A percentile compares a stretch with the other conserved stretches of the same genome.
These are phyloP conservation scores for Lepus oiostolus DNA, from an alignment of 2,797 vertebrate genomes.

Conservation along the genomic window DNA sequence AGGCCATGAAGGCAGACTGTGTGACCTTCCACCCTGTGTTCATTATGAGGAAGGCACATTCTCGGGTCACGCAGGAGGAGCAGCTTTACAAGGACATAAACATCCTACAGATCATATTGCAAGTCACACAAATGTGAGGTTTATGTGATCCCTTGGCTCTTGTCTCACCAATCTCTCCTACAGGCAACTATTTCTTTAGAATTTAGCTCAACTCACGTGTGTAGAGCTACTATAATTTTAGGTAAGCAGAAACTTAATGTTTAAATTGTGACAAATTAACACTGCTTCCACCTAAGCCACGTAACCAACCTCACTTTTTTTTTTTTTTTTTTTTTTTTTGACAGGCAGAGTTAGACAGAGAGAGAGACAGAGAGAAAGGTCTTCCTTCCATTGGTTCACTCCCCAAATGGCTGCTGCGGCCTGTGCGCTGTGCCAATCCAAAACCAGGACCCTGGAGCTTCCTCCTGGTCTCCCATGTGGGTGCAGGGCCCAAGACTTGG, in stretches of 20 bases:
- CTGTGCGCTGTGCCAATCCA: too few relatives aligned
- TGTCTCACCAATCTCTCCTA: neutral
- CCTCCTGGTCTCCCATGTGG: too few relatives aligned
- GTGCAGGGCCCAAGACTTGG: too few relatives aligned
- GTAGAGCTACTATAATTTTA: neutral
- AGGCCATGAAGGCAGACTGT: too few relatives aligned
- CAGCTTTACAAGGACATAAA: neutral
- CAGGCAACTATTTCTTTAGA: neutral
- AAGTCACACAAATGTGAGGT: neutral
- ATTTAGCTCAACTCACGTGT: neutral
- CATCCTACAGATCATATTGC: neutral
- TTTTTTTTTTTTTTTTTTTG: too few relatives aligned
- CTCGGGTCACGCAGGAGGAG: neutral
- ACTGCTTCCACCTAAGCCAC: neutral
- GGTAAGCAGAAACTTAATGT: constrained; percentile 21
- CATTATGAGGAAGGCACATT: neutral
- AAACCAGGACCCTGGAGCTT: too few relatives aligned
- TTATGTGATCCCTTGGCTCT: neutral
- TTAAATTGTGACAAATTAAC: neutral
- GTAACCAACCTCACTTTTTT: too few relatives aligned
- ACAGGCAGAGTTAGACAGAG: too few relatives aligned
- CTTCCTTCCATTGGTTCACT: too few relatives aligned
- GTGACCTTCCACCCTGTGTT: neutral
- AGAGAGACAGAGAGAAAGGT: too few relatives aligned
- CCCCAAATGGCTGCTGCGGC: too few relatives aligned